Evolutionary conservation across 2,888 invertebrate species (phyloP), one percentile per base, ranked within the genome.

Genomic region (Trisateles emortualis): DNA sequence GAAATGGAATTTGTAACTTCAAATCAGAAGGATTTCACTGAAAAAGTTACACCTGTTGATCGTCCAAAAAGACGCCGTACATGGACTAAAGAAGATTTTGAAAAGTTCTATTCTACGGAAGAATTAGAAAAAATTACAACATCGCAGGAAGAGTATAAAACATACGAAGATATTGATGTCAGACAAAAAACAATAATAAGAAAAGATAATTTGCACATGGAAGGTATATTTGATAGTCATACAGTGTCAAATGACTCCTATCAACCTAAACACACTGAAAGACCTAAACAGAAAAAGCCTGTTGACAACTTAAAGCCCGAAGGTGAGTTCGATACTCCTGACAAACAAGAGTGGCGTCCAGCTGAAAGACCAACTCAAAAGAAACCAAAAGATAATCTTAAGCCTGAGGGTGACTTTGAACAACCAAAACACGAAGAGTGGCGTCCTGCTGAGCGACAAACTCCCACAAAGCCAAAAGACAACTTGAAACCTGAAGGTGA

Each of bases 61-160:
- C 93, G 94, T 52, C 94, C 94, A 13, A 91, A 90, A 59, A 92
- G 95, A 51, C 92, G 95, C 66, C 92, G 95, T 42, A 95, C 96
- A 0, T 96, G 95, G 94, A 95, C 95, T 0, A 95, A 96, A 75
- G 95, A 96, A 82, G 95, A 96, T 71, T 94, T 95, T 14, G 95
- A 96, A 62, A 96, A 95, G 76, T 95, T 95, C 64, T 95, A 95
- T 72, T 94, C 94, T 0, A 94, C 94, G 1, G 90, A 94, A 64
- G 87, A 93, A 46, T 83, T 90, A 44, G 92, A 94, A 74, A 90
- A 90, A 52, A 86, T 93, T 52, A 96, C 96, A 0, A 96, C 96
- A 8, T 92, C 93, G n/a, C 95, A 95, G 76, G 95, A 96, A 61
- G 94, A 95, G 59, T 96, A 94, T 72, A 94, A 90, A 76, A 93